Percentiles rank a stretch among this genome's conserved stretches.
phyloP scores from a whole-genome alignment of 2,113 vertebrate species.

The Hippocampus zosterae region DNA sequence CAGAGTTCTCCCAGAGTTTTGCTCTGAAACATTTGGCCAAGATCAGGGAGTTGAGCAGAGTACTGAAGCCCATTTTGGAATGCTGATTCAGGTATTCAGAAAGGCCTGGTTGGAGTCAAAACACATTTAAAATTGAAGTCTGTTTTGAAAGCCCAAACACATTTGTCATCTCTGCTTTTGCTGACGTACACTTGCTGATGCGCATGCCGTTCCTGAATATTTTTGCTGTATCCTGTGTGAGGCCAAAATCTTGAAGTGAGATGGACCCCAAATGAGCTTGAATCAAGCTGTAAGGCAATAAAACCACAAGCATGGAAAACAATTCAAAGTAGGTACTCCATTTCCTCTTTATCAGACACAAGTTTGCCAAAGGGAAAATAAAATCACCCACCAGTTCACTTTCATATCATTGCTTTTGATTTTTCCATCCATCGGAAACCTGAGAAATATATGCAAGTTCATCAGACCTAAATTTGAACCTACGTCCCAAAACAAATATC shows the following conservation, averaged over 20 bases:
- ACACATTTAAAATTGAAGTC: neutral
- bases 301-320: neutral
- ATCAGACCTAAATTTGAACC: neutral
- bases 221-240: slow-evolving; percentile 88
- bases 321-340: neutral
- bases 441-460: slow-evolving; percentile 51
- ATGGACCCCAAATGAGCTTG: slow-evolving; percentile 94
- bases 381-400: slow-evolving; percentile 85
- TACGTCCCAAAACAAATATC: neutral
- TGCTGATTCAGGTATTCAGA: slow-evolving; percentile 82
- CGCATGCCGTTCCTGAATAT: slow-evolving; percentile 91
- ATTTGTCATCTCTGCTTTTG: neutral
- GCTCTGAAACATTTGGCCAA: slow-evolving; percentile 93
- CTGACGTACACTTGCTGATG: slow-evolving; percentile 86
- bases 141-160: neutral
- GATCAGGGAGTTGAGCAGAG: slow-evolving; percentile 82
- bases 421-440: slow-evolving; percentile 91
- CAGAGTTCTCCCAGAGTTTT: slow-evolving; percentile 94
- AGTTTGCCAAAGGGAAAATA: neutral
- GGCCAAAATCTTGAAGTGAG: slow-evolving; percentile 89
- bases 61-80: slow-evolving; percentile 75
- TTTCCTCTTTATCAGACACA: neutral
- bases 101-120: slow-evolving; percentile 73
- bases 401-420: slow-evolving; percentile 98
- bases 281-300: slow-evolving; percentile 80